Percentiles rank a stretch among this genome's conserved stretches.
Conservation (phyloP, 2,888 invertebrate genomes). For the Hetaerina titia region DNA sequence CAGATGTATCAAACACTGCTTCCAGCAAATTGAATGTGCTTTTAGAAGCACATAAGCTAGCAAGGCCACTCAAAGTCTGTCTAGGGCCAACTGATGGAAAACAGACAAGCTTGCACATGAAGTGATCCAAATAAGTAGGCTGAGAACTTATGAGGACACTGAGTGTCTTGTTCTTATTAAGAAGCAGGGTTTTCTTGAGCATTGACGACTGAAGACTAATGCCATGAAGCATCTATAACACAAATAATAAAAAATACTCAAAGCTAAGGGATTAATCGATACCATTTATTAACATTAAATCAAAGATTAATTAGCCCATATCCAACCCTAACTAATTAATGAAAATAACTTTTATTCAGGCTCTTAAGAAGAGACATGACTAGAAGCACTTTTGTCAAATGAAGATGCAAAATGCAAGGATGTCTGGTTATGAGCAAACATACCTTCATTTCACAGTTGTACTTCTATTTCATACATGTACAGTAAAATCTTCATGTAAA, state of each 20-base stretch:
- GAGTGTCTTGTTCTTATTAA: constrained; percentile 74
- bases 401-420: background rate
- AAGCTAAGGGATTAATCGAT: too few relatives aligned
- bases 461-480: too few relatives aligned
- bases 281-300: too few relatives aligned
- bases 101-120: constrained; percentile 78
- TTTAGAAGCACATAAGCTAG: constrained; percentile 78
- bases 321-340: too few relatives aligned
- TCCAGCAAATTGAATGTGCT: constrained; percentile 76
- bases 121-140: constrained; percentile 72
- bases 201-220: constrained; percentile 70
- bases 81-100: constrained; percentile 78
- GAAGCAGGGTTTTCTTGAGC: constrained; percentile 49
- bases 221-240: constrained; percentile 72
- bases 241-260: background rate
- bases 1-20: constrained; percentile 71
- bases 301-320: too few relatives aligned
- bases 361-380: too few relatives aligned
- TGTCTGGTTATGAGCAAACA: too few relatives aligned
- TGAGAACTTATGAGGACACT: constrained; percentile 72
- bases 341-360: too few relatives aligned
- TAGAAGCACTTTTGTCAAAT: background rate
- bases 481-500: background rate
- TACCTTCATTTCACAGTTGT: too few relatives aligned
- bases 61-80: constrained; percentile 76